Conservation (phyloP, 2,113 vertebrate species). For the Tragelaphus scriptus region DNA sequence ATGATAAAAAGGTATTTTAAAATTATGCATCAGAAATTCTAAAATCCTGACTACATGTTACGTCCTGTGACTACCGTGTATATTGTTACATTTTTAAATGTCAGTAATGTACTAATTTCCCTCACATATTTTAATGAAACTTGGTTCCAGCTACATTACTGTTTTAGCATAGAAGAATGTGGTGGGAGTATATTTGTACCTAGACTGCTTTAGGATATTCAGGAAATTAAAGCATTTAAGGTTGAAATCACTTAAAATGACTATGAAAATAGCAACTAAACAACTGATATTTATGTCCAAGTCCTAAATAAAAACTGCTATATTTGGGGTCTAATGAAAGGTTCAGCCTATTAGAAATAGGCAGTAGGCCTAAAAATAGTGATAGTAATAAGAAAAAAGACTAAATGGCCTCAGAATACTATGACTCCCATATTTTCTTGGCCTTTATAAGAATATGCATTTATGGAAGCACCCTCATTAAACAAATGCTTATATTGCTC, state of each 20-base stretch:
- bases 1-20: slow-evolving; percentile 40
- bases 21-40: slow-evolving; percentile 26
- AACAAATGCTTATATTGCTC: slow-evolving; percentile 36
- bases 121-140: slow-evolving; percentile 39
- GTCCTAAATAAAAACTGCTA: background rate
- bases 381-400: background rate
- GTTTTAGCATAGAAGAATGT: slow-evolving; percentile 18
- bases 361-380: background rate
- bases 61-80: background rate
- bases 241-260: slow-evolving; percentile 30
- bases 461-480: background rate
- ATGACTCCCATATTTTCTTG: background rate
- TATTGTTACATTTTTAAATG: slow-evolving; percentile 28
- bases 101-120: slow-evolving; percentile 5
- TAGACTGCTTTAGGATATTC: slow-evolving; percentile 3
- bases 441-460: slow-evolving; percentile 6
- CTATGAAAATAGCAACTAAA: slow-evolving; percentile 31
- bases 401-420: background rate
- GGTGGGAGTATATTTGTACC: background rate
- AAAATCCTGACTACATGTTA: background rate
- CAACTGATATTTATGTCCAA: slow-evolving; percentile 7
- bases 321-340: background rate
- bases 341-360: background rate
- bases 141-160: background rate
- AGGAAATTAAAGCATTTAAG: slow-evolving; percentile 15